phyloP scores from a whole-genome alignment of 2,113 vertebrate species.

The Paraplagusia blochii region DNA sequence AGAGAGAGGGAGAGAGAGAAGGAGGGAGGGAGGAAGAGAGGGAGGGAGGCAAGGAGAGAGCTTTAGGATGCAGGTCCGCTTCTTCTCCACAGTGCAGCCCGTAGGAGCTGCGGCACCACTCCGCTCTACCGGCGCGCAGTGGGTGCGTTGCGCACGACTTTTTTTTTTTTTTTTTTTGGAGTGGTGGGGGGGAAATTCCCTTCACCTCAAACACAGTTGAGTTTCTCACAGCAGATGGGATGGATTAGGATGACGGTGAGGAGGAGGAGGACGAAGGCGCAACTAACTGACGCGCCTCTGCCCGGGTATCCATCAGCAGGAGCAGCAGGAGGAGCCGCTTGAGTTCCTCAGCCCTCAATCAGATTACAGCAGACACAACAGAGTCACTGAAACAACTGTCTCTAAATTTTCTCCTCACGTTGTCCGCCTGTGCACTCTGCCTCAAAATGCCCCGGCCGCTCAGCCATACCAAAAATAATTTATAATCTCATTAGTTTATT shows the following conservation, averaged over 20 bases:
- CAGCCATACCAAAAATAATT: slow-evolving; percentile 66
- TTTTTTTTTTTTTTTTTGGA: slow-evolving; percentile 7
- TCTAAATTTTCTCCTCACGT: slow-evolving; percentile 63
- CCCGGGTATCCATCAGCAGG: neutral
- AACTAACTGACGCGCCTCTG: slow-evolving; percentile 41
- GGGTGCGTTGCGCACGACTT: too few species aligned
- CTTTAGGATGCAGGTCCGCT: slow-evolving; percentile 91
- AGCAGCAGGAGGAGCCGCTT: slow-evolving; percentile 19
- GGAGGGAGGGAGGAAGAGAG: slow-evolving; percentile 15
- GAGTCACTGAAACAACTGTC: slow-evolving; percentile 30
- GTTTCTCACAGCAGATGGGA: slow-evolving; percentile 37
- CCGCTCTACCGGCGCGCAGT: slow-evolving; percentile 48
- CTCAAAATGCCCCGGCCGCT: slow-evolving; percentile 37
- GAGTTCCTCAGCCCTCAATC: slow-evolving; percentile 40
- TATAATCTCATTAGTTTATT: slow-evolving; percentile 69
- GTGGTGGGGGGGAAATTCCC: slow-evolving; percentile 70
- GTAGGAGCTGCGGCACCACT: slow-evolving; percentile 80
- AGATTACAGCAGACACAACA: slow-evolving; percentile 38
- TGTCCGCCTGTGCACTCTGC: slow-evolving; percentile 39
- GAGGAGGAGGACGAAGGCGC: neutral
- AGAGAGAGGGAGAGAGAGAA: slow-evolving; percentile 11
- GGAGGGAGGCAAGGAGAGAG: slow-evolving; percentile 26
- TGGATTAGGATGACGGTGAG: neutral
- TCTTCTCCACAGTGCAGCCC: slow-evolving; percentile 76
- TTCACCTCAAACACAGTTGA: slow-evolving; percentile 63